A percentile compares a stretch with the other conserved stretches of the same genome.
Conservation (phyloP, 2,113 vertebrate species). For the Galemys pyrenaicus region DNA sequence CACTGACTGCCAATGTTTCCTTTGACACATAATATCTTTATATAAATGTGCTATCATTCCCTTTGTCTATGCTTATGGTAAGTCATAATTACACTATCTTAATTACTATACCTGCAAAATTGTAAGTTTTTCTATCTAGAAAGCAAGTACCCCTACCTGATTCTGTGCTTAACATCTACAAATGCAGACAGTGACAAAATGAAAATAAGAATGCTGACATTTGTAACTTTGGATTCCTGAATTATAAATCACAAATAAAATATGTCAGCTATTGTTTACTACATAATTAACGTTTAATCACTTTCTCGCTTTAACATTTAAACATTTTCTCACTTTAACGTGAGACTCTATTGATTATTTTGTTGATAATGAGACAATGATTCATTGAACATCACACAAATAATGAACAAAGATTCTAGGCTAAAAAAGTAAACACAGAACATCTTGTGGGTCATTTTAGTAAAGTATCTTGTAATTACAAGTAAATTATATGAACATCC, state of each 20-base stretch:
- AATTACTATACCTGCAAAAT: background rate
- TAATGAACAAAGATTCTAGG: constrained; percentile 38
- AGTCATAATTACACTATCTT: background rate
- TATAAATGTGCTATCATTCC: background rate
- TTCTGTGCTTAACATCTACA: background rate
- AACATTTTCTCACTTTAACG: no score
- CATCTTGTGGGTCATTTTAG: constrained; percentile 38
- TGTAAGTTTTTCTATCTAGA: background rate
- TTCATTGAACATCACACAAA: constrained; percentile 8
- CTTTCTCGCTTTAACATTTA: no score
- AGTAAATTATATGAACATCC: constrained; percentile 29
- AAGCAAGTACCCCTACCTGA: background rate
- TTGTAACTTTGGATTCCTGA: background rate
- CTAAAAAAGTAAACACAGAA: constrained; percentile 49
- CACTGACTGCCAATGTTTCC: background rate
- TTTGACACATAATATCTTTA: background rate
- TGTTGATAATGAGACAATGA: constrained; percentile 1
- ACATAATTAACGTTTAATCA: background rate
- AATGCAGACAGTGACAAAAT: background rate
- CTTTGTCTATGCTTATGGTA: background rate
- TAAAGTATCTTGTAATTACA: constrained; percentile 53
- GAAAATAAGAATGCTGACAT: background rate
- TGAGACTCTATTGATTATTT: background rate
- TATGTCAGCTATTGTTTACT: background rate
- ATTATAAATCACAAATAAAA: constrained; percentile 27